Base-by-base conservation (phyloP, 2,888 invertebrate genomes). In the Pandemis cinnamomeana region DNA sequence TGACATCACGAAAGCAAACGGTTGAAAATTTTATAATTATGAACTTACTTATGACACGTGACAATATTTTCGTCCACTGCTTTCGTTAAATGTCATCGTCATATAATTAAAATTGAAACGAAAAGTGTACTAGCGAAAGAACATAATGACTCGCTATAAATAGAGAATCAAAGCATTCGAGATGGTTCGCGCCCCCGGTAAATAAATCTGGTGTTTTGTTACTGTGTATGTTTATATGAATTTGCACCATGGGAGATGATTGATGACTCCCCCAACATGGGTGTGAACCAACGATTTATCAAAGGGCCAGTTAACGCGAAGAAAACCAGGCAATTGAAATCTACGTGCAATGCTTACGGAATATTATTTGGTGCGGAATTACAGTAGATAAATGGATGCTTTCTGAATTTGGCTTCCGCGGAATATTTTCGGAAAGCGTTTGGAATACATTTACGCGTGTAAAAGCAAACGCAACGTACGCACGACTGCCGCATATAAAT, bases 261-360 rank as follows among this genome's bases (percentile, higher is more conserved):
- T 53, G 67, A 67, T 67, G 67, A 51, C 41, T 53, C 67, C n/a
- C 36, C 7, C 51, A 41, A 27, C 53, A 64, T 58, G n/a, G 67
- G 53, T 36, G n/a, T 41, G 41, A 8, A 41, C 41, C 67, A 51
- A 53, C 67, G 53, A 67, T 67, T 51, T 67, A 67, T 67, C 67
- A 67, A 48, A 53, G 36, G 36, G 7, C 53, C 53, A 53, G 67
- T 67, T 67, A 41, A 67, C 67, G 53, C 11, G 15, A 67, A 67
- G 67, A 67, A 53, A 67, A 53, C 36, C 67, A 15, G 67, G 51
- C 67, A 67, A 53, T 67, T 67, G 67, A 67, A 67, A 67, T 67
- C n/a, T 53, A 67, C 67, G 67, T 67, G 67, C 67, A 36, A 51
- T 41, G 67, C 51, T 67, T 67, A 53, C 67, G 41, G 41, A 53